Percentiles rank a stretch among this genome's conserved stretches.
phyloP scores from a whole-genome alignment of 2,888 invertebrate species.

The Stratiomys singularior region DNA sequence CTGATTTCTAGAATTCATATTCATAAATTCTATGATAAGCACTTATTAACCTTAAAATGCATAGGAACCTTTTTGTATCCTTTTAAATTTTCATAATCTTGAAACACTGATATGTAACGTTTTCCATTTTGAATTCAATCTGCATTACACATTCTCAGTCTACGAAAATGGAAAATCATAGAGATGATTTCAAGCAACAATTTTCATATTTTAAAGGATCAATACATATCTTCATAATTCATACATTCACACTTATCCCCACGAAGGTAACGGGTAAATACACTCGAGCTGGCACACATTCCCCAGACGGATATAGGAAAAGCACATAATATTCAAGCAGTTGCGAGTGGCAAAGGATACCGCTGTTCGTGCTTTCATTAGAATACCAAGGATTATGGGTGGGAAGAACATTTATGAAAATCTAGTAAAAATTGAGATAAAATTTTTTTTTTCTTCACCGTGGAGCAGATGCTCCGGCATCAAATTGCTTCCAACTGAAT shows the following conservation, averaged over 20 bases:
- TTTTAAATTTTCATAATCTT: too few species aligned
- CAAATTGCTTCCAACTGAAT: not conserved
- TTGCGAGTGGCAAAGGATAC: not conserved
- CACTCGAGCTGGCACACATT: not conserved
- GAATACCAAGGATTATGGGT: conserved; percentile 9
- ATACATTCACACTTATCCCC: not conserved
- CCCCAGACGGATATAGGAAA: not conserved
- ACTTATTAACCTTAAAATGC: too few species aligned
- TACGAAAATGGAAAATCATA: conserved; percentile 13
- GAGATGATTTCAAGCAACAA: not conserved
- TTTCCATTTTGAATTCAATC: not conserved
- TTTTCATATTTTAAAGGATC: conserved; percentile 1
- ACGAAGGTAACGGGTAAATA: not conserved
- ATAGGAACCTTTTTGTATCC: too few species aligned
- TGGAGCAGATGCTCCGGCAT: not conserved
- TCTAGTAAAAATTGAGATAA: conserved; percentile 12
- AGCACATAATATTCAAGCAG: not conserved
- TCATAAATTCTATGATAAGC: too few species aligned
- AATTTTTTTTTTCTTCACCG: conserved; percentile 14
- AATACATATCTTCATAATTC: not conserved
- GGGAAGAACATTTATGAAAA: conserved; percentile 19
- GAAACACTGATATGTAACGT: not conserved
- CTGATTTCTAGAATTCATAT: too few species aligned
- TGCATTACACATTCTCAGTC: not conserved
- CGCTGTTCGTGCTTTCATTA: conserved; percentile 23